phyloP scores from a whole-genome alignment of 1,140 invertebrate species.

The Ladona fulva region DNA sequence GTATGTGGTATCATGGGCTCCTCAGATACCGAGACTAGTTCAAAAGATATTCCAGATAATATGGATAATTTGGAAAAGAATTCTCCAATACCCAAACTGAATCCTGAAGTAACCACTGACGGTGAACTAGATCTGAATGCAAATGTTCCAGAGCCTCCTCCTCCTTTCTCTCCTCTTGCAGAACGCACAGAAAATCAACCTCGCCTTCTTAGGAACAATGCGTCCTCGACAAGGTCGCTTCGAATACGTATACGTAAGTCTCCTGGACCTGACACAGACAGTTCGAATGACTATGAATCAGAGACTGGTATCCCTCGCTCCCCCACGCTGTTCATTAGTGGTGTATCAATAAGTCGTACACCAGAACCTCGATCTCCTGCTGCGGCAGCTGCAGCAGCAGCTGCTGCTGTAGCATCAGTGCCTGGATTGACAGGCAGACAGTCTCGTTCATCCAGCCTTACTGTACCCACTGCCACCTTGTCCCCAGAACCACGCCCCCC shows the following conservation, averaged over 20 bases:
- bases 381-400: constrained; percentile 26
- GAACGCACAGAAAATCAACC: constrained; percentile 2
- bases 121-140: neutral
- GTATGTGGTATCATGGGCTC: constrained; percentile 37
- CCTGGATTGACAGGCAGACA: constrained; percentile 30
- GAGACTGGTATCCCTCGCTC: constrained; percentile 50
- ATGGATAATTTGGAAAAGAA: neutral
- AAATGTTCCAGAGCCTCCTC: neutral
- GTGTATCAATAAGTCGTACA: constrained; percentile 48
- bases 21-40: constrained; percentile 21
- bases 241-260: constrained; percentile 23
- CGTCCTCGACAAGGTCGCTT: constrained; percentile 10
- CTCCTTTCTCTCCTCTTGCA: neutral
- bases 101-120: neutral
- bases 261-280: constrained; percentile 38
- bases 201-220: neutral
- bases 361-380: constrained; percentile 42
- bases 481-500: constrained; percentile 30
- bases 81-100: neutral
- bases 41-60: neutral
- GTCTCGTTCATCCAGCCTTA: constrained; percentile 40
- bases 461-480: constrained; percentile 35
- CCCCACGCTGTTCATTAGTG: constrained; percentile 47
- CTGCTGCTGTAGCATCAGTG: constrained; percentile 15
- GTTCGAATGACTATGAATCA: constrained; percentile 46